These are phyloP conservation scores for Drosophila burlai DNA, from an alignment of 1,140 invertebrate species.

Conservation along the genomic window DNA sequence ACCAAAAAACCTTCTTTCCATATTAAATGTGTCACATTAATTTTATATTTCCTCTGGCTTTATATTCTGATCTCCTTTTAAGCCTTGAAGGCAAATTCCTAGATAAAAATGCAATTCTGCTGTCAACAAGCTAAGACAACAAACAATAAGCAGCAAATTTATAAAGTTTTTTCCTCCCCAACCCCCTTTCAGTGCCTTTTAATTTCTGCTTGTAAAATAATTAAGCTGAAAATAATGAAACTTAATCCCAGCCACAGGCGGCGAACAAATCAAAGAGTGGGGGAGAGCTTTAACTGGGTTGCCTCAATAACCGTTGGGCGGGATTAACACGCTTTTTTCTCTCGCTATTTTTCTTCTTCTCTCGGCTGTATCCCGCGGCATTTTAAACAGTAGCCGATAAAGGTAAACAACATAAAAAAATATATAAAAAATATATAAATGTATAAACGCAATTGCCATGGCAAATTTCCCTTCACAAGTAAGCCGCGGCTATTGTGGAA, in stretches of 20 bases:
- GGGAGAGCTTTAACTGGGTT: constrained; percentile 70
- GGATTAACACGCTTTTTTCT: constrained; percentile 67
- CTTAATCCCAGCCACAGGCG: constrained; percentile 63
- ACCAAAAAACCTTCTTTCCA: not conserved
- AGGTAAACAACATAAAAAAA: constrained; percentile 18
- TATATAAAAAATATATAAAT: not conserved
- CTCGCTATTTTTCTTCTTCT: constrained; percentile 8
- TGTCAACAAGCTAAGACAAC: constrained; percentile 56
- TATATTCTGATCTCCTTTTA: constrained; percentile 20
- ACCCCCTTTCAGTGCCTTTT: constrained; percentile 5
- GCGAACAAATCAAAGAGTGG: constrained; percentile 21
- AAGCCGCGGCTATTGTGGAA: constrained; percentile 12
- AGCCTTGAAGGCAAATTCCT: constrained; percentile 40
- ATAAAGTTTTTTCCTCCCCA: constrained; percentile 7
- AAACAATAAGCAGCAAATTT: constrained; percentile 30
- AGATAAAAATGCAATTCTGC: constrained; percentile 44
- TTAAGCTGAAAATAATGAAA: constrained; percentile 81
- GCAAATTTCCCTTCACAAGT: constrained; percentile 27
- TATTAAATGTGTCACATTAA: not conserved
- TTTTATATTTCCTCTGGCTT: constrained; percentile 9
- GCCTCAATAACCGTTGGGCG: constrained; percentile 73
- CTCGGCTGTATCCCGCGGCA: constrained; percentile 14
- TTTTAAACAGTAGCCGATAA: constrained; percentile 54
- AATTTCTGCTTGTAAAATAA: constrained; percentile 74
- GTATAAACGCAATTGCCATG: constrained; percentile 23